Conservation (phyloP, 2,113 vertebrate species). For the Varanus komodoensis region DNA sequence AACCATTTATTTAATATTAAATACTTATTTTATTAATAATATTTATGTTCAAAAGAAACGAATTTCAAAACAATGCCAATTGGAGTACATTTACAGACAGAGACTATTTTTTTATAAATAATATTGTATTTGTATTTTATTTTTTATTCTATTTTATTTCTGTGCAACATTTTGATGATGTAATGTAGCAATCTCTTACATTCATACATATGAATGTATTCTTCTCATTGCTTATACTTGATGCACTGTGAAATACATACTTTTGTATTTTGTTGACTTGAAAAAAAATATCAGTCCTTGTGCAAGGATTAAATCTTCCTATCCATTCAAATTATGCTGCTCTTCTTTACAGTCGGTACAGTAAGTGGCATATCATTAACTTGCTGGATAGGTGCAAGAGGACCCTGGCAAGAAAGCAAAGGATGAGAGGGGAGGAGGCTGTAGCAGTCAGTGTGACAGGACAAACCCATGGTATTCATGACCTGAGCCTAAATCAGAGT, state of each 20-base stretch:
- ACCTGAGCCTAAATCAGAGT: not conserved
- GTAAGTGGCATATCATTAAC: not conserved
- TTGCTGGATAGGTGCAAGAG: not conserved
- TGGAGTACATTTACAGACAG: slow-evolving; percentile 63
- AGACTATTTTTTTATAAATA: slow-evolving; percentile 19
- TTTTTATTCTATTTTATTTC: slow-evolving; percentile 72
- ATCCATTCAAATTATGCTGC: slow-evolving; percentile 8
- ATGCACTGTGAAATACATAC: slow-evolving; percentile 51
- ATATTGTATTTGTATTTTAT: slow-evolving; percentile 56
- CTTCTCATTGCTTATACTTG: slow-evolving; percentile 39
- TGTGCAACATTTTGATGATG: slow-evolving; percentile 56
- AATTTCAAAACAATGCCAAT: slow-evolving; percentile 64
- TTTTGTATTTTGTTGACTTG: slow-evolving; percentile 72
- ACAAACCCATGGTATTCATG: not conserved
- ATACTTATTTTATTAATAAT: slow-evolving; percentile 70
- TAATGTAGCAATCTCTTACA: not conserved
- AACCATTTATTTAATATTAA: slow-evolving; percentile 66
- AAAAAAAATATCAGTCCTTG: slow-evolving; percentile 56
- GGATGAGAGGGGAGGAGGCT: no score
- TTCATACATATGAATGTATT: not conserved
- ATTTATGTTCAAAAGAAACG: slow-evolving; percentile 67
- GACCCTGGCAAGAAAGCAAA: not conserved
- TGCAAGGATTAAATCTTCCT: slow-evolving; percentile 63
- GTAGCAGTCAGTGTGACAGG: not conserved
- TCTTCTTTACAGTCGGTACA: not conserved